A percentile compares a stretch with the other conserved stretches of the same genome.
phyloP scores from a whole-genome alignment of 2,888 invertebrate species.

The Tenthredo livida region DNA sequence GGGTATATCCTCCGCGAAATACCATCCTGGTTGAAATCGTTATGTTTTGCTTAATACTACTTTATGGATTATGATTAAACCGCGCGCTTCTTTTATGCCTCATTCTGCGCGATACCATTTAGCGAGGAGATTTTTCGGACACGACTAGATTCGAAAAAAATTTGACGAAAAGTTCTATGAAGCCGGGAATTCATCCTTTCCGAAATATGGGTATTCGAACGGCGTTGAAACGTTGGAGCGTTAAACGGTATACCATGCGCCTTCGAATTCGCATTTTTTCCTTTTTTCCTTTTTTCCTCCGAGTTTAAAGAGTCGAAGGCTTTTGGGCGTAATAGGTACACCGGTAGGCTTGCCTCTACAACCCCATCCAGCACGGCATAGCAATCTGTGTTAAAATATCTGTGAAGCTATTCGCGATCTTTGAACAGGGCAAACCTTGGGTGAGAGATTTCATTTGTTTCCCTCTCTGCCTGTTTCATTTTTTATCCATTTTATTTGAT shows the following conservation, averaged over 20 bases:
- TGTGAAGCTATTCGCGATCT: constrained; percentile 5
- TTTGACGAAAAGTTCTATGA: too few relatives aligned
- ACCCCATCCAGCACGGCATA: not conserved
- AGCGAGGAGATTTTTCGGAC: too few relatives aligned
- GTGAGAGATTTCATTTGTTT: not conserved
- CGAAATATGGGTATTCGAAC: not conserved
- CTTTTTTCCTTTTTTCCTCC: not conserved
- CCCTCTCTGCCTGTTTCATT: not conserved
- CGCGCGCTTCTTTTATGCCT: too few relatives aligned
- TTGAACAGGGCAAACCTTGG: not conserved
- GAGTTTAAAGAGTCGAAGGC: constrained; percentile 28
- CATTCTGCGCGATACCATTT: too few relatives aligned
- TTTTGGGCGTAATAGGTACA: constrained; percentile 2
- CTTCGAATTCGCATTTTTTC: not conserved
- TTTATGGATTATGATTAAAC: too few relatives aligned
- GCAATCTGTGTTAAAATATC: constrained; percentile 44
- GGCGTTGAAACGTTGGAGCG: not conserved
- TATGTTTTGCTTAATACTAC: too few relatives aligned
- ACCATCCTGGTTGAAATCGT: too few relatives aligned
- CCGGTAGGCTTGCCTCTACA: not conserved
- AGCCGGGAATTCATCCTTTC: too few relatives aligned
- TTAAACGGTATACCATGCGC: not conserved
- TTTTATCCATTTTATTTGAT: not conserved
- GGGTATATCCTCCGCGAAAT: too few relatives aligned
- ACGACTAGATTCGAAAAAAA: too few relatives aligned